Evolutionary conservation across 2,113 vertebrate species (phyloP).

Genomic region (Larimichthys polyactis): DNA sequence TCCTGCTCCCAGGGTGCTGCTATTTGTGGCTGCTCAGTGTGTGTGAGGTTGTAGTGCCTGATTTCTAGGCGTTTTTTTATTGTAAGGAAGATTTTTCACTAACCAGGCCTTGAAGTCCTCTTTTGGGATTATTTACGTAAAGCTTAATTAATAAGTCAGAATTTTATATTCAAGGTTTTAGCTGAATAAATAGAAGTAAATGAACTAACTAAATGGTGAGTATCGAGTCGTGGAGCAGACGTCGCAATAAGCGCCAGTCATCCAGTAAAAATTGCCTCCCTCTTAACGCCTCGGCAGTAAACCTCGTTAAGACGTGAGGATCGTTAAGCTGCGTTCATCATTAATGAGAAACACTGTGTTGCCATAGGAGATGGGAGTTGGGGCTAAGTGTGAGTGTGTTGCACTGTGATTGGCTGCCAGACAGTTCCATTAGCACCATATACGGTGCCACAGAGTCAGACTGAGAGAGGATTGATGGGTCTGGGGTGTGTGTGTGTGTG

Average conservation of each 20-base stretch:
- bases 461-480: constrained; percentile 59
- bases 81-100: not conserved
- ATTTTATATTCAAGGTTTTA: constrained; percentile 6
- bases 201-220: constrained; percentile 36
- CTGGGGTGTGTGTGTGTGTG: constrained; percentile 18
- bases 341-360: constrained; percentile 47
- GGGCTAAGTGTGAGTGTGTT: constrained; percentile 6
- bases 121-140: not conserved
- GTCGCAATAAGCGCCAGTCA: constrained; percentile 36
- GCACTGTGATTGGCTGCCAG: constrained; percentile 46
- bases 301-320: constrained; percentile 44
- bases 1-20: no score
- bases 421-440: constrained; percentile 52
- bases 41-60: not conserved
- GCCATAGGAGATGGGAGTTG: constrained; percentile 27
- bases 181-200: constrained; percentile 18
- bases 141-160: constrained; percentile 10
- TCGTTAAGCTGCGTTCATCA: constrained; percentile 49
- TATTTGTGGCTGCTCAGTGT: no score
- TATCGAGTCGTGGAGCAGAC: constrained; percentile 18
- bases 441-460: constrained; percentile 29
- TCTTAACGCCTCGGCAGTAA: constrained; percentile 43
- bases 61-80: not conserved
- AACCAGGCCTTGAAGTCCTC: not conserved
- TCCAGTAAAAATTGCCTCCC: constrained; percentile 23